Evolutionary conservation across 2,888 invertebrate genomes (phyloP), one percentile per base, ranked within the genome.

Genomic region (Sarcophaga carnaria): DNA sequence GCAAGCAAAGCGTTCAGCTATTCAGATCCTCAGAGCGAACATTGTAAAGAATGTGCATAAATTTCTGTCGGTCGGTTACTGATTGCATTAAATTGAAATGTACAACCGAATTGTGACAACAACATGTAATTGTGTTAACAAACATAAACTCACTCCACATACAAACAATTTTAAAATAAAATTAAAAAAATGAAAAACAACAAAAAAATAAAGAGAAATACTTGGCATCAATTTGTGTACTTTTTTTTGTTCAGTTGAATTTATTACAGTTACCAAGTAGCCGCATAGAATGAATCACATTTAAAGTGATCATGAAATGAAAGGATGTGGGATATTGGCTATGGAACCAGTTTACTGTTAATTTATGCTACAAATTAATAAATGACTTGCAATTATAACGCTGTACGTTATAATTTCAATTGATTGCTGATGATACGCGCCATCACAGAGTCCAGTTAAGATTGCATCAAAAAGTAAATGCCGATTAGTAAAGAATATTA

Each of bases 21-120:
- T 37, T 37, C 8, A 6, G 8, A 37, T 37, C 37, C 37, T 37
- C 37, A 37, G 37, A 37, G 37, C 1, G 22, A 37, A 10, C 37
- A 37, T 54, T 54, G 5, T 54, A 37, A 64, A 11, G 60, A 27
- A 27, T 37, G 37, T 45, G 49, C 17, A 76, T 54, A 74, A 67
- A 80, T 63, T 20, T 69, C 59, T 64, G 82, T 79, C 79, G 82
- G 75, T 82, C 76, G 64, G 49, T 78, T 87, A 91, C 75, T 79
- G 82, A 82, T 82, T 79, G 70, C 49, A 81, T 87, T 91, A 90
- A 92, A 92, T 92, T 92, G 92, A 92, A 92, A 92, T 91, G 92
- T 92, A 92, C 91, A 92, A 91, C 91, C 91, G 90, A 87, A 88
- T 90, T 90, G 91, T 91, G 92, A 92, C 92, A 92, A 82, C 76